Evolutionary conservation across 2,113 vertebrate species (phyloP).

Genomic region (Melanerpes formicivorus): DNA sequence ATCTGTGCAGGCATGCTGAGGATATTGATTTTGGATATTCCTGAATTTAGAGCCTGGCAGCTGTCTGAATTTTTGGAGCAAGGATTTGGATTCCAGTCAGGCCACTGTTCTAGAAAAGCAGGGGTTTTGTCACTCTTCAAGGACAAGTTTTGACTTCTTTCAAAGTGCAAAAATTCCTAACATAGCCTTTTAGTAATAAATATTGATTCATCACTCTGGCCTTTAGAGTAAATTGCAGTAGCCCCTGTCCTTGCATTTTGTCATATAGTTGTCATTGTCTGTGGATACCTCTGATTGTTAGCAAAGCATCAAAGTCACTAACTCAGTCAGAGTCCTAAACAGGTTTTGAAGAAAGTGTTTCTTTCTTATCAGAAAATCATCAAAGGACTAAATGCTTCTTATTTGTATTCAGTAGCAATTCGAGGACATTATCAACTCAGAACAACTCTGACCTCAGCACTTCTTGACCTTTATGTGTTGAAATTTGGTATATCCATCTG

Average conservation of each 20-base stretch:
- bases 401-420: not conserved
- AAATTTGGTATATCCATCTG: not conserved
- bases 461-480: not conserved
- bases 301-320: not conserved
- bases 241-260: not conserved
- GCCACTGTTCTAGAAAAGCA: slow-evolving; percentile 12
- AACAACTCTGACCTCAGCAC: not conserved
- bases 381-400: not conserved
- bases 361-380: not conserved
- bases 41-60: not conserved
- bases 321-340: not conserved
- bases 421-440: not conserved
- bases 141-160: slow-evolving; percentile 27
- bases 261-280: not conserved
- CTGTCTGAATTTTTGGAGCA: not conserved
- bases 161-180: not conserved
- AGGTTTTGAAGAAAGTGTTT: not conserved
- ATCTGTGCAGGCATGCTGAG: not conserved
- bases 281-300: not conserved
- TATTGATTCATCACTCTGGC: slow-evolving; percentile 36
- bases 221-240: slow-evolving; percentile 5
- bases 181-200: not conserved
- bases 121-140: not conserved
- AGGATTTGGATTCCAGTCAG: slow-evolving; percentile 34
- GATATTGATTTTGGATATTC: slow-evolving; percentile 37